These are phyloP conservation scores for Myrmecobius fasciatus DNA, from an alignment of 2,113 vertebrate genomes.

Conservation along the genomic window DNA sequence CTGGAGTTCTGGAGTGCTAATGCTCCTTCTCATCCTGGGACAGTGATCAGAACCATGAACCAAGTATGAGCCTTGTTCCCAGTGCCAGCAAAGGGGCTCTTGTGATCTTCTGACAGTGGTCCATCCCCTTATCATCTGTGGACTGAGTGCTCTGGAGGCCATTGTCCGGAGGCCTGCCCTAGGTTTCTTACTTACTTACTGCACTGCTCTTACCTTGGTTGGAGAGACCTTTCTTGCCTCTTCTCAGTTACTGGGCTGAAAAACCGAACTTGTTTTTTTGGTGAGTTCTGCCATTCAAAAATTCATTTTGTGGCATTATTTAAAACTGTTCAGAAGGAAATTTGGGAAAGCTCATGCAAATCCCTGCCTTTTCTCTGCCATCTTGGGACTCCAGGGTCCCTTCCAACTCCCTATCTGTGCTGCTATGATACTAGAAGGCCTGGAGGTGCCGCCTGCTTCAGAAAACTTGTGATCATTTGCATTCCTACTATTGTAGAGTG, in stretches of 20 bases:
- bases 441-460: not conserved
- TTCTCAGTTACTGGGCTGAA: not conserved
- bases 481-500: not conserved
- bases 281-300: not conserved
- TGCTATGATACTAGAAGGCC: not conserved
- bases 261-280: not conserved
- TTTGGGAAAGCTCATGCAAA: not conserved
- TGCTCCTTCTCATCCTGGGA: not conserved
- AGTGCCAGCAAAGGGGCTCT: not conserved
- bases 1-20: not conserved
- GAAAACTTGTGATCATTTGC: not conserved
- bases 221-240: not conserved
- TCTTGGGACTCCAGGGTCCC: not conserved
- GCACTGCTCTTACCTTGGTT: not conserved
- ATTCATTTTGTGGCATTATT: not conserved
- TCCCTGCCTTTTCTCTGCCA: not conserved
- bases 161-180: not conserved
- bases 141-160: not conserved
- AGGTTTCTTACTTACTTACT: no score
- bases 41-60: not conserved
- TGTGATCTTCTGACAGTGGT: not conserved
- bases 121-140: not conserved
- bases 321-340: not conserved
- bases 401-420: not conserved
- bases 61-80: not conserved